These are phyloP conservation scores for Peribatodes rhomboidaria DNA, from an alignment of 2,888 invertebrate species.

Conservation along the genomic window DNA sequence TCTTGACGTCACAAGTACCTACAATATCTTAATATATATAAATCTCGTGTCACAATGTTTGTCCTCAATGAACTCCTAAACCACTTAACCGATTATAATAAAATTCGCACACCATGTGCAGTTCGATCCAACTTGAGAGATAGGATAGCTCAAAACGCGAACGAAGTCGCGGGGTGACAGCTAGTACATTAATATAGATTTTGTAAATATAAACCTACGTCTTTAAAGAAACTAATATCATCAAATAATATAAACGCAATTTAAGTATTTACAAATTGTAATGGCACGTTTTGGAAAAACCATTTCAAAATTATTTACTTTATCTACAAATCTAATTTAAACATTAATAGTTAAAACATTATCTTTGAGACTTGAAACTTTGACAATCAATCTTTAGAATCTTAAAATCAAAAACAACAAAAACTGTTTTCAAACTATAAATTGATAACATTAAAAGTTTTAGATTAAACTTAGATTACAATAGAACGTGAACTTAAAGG, in stretches of 20 bases:
- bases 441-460: slow-evolving; percentile 15
- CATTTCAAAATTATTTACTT: not conserved
- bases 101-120: too few species aligned
- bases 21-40: too few species aligned
- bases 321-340: not conserved
- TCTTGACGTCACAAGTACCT: too few species aligned
- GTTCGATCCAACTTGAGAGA: too few species aligned
- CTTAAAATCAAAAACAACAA: slow-evolving; percentile 1
- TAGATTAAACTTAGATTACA: slow-evolving; percentile 42
- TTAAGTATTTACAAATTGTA: not conserved
- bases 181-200: too few species aligned
- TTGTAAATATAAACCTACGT: too few species aligned
- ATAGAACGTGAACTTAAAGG: slow-evolving; percentile 48
- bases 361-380: slow-evolving; percentile 4
- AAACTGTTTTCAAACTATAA: slow-evolving; percentile 3
- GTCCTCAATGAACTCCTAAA: too few species aligned
- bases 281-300: not conserved
- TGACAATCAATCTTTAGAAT: slow-evolving; percentile 9
- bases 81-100: too few species aligned
- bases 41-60: too few species aligned
- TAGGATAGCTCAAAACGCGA: too few species aligned
- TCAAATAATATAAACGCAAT: not conserved
- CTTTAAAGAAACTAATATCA: too few species aligned
- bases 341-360: not conserved
- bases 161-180: too few species aligned